Evolutionary conservation across 2,113 vertebrate species (phyloP), one percentile per base, ranked within the genome.

Genomic region (Nematolebias whitei): DNA sequence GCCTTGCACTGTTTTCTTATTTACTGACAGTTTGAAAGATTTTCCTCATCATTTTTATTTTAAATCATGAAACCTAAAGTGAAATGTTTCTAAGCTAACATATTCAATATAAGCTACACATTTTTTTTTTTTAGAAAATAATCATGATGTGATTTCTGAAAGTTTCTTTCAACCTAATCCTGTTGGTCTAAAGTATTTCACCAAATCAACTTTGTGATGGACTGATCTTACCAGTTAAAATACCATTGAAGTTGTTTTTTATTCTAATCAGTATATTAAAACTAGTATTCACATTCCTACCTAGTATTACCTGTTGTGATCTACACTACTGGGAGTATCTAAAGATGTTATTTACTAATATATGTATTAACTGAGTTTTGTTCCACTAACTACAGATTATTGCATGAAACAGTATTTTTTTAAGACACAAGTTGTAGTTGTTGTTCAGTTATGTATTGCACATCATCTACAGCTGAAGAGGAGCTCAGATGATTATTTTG

Each of bases 341-440:
- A 4, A 52, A 15, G 19, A 26, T 8, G 12, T 70, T 67, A 56
- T 78, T 57, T 75, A 32, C 39, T 73, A 24, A 55, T 66, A 14
- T 44, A 60, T 68, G 64, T 51, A 60, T 76, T 65, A 53, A 74
- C 49, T n/a, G 11, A n/a, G n/a, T 29, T 12, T 56, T 40, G 5
- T 2, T 44, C 9, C 12, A 56, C 59, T 63, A 64, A 75, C 48
- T 16, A 35, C 35, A 54, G 11, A 18, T 63, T 10, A 19, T 12
- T 71, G 65, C 74, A 66, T 80, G 55, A 74, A 79, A 63, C 52
- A 73, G 54, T 75, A 50, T 61, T 50, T 23, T 71, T 35, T 35
- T 38, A 52, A 49, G 26, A 45, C 48, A 15, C 16, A 48, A 16
- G 19, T 55, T 63, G 19, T 44, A 14, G 8, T n/a, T 9, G 26